Conservation (phyloP, 2,113 vertebrate species). For the Bucco capensis region DNA sequence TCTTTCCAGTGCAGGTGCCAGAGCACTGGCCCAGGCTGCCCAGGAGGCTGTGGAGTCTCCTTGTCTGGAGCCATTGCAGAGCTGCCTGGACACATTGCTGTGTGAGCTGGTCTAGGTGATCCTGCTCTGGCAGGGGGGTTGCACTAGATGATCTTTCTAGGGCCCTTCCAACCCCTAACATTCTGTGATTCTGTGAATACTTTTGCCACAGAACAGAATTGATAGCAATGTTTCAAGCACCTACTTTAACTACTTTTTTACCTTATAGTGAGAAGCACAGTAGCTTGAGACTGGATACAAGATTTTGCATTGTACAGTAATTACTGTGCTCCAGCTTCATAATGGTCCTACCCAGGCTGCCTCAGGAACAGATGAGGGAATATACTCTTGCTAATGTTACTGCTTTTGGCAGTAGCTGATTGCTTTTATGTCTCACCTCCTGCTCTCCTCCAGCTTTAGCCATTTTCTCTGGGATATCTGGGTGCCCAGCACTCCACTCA, state of each 20-base stretch:
- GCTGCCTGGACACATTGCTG: no score
- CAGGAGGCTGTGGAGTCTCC: no score
- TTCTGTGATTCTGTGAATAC: no score
- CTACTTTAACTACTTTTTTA: neutral
- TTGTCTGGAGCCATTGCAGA: no score
- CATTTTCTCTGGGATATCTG: neutral
- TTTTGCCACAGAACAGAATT: neutral
- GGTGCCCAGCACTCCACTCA: neutral
- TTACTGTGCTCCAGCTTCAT: neutral
- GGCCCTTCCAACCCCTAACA: no score
- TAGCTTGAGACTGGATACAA: neutral
- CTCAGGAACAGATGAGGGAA: neutral
- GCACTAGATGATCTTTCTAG: no score
- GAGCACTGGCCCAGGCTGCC: no score
- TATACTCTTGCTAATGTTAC: neutral
- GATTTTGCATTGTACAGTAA: neutral
- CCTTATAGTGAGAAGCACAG: neutral
- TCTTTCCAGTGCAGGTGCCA: no score
- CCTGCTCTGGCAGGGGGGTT: no score
- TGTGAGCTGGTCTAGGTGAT: no score
- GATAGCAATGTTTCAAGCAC: neutral
- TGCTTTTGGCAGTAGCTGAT: neutral
- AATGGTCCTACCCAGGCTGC: neutral
- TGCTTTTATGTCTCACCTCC: neutral
- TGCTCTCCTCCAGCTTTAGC: neutral